Conservation (phyloP, 1,140 invertebrate species). For the Penaeus vannamei region DNA sequence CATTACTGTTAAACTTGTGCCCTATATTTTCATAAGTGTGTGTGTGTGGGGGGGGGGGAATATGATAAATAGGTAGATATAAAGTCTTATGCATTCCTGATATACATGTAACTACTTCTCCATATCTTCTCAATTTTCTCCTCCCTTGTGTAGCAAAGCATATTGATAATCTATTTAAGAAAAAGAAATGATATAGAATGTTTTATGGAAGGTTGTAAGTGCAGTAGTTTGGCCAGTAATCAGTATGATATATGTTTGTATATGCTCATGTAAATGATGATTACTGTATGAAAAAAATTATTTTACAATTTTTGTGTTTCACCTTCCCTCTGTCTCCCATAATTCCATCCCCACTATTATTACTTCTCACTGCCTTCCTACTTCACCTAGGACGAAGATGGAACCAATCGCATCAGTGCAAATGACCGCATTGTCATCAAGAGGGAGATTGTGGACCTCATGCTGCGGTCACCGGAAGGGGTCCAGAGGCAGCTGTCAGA, state of each 20-base stretch:
- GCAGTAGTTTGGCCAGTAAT: background rate
- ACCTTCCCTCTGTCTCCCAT: background rate
- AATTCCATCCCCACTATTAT: background rate
- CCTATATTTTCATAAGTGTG: background rate
- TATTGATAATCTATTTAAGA: too few species aligned
- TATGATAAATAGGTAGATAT: too few species aligned
- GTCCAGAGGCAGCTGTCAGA: conserved; percentile 96
- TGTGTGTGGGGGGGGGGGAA: too few species aligned
- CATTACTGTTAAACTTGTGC: background rate
- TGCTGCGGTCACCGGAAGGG: conserved; percentile 90
- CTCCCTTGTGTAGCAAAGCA: too few species aligned
- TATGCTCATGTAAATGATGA: too few species aligned
- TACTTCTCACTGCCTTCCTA: background rate
- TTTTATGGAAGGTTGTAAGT: background rate
- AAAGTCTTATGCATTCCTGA: too few species aligned
- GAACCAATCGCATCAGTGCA: conserved; percentile 83
- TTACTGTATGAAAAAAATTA: too few species aligned
- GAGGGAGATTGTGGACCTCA: conserved; percentile 88
- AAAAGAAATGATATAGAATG: background rate
- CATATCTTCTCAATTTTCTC: too few species aligned
- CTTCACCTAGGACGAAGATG: conserved; percentile 81
- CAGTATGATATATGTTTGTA: too few species aligned
- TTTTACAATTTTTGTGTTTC: too few species aligned
- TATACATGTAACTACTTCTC: too few species aligned
- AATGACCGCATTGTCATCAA: conserved; percentile 87